Evolutionary conservation across 1,140 invertebrate genomes (phyloP), one percentile per base, ranked within the genome.

Genomic region (Conopomorpha cramerella): DNA sequence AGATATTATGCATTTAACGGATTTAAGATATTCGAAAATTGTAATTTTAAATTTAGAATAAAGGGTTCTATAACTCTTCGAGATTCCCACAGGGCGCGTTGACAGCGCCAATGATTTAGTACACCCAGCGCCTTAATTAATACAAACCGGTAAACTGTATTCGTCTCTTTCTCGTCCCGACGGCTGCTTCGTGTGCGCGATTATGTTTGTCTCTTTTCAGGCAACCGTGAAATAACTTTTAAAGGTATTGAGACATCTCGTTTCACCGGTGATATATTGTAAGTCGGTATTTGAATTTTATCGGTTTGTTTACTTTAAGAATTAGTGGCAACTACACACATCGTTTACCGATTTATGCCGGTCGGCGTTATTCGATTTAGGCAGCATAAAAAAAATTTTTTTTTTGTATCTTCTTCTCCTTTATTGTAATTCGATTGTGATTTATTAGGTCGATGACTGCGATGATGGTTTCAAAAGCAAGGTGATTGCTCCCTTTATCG

Each of bases 31-130:
- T n/a, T n/a, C n/a, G n/a, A 57, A 65, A 65, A 70, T 64, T 62
- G 60, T 71, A 71, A 68, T 68, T 71, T 66, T 67, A 73, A 73
- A 71, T 68, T 70, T 73, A 73, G 68, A 73, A 73, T 68, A 68
- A 68, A 68, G 64, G 55, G 46, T 50, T 55, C 52, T 56, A 73
- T 73, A 73, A 71, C 57, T 73, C 68, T 68, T 55, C 37, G 47
- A 55, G 61, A 57, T 68, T 71, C 68, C 68, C 68, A 70, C 65
- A 65, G 68, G 65, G 67, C 51, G 65, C 64, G 65, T 54, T 49
- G 68, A 73, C 68, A 67, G 56, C 10, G 13, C 46, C 46, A 59
- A 73, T 73, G 68, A 73, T 73, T 73, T 73, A 73, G 38, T 48
- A 49, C 46, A 50, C 45, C 45, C 43, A 49, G 54, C 58, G 61